A percentile compares a stretch with the other conserved stretches of the same genome.
Evolutionary conservation across 2,113 vertebrate species (phyloP).

Genomic region (Orcinus orca): DNA sequence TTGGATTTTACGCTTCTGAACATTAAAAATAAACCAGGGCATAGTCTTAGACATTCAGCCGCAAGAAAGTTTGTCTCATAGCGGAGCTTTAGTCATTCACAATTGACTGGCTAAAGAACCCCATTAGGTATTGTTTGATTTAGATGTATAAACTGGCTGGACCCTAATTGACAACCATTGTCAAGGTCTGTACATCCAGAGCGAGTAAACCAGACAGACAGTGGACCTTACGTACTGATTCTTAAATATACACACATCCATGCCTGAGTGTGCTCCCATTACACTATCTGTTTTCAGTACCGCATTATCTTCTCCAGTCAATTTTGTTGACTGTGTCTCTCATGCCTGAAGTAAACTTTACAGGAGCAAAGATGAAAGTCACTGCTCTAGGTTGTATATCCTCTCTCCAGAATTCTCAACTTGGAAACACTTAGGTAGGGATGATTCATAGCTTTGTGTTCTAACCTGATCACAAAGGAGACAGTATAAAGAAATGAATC

Average conservation of each 20-base stretch:
- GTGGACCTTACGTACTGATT: neutral
- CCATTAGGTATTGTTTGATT: neutral
- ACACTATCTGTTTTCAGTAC: neutral
- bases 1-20: neutral
- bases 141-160: neutral
- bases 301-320: neutral
- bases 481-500: neutral
- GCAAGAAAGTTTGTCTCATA: neutral
- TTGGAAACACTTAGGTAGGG: neutral
- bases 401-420: neutral
- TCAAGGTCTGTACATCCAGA: neutral
- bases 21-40: neutral
- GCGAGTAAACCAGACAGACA: neutral
- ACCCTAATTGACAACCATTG: neutral
- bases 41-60: neutral
- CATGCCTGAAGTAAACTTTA: neutral
- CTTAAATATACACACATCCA: neutral
- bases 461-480: neutral
- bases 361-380: neutral
- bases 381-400: neutral
- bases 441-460: neutral
- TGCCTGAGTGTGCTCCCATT: neutral
- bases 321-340: neutral
- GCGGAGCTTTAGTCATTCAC: neutral
- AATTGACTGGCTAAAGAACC: neutral